A percentile compares a stretch with the other conserved stretches of the same genome.
These are phyloP conservation scores for Hypotaenidia philippensis DNA, from an alignment of 2,797 vertebrate species.

Conservation along the genomic window DNA sequence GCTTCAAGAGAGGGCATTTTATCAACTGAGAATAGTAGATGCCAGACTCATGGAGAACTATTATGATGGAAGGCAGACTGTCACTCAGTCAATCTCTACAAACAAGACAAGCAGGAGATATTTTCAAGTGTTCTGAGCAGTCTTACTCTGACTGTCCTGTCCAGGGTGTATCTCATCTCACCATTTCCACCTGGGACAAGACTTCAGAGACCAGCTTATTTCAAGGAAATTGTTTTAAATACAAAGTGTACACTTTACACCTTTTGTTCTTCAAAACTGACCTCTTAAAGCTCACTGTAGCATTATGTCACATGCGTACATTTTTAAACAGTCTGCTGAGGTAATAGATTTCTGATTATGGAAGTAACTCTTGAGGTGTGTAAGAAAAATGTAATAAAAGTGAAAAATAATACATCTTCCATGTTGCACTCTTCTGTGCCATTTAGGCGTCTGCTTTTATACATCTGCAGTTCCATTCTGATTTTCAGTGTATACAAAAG, in stretches of 20 bases:
- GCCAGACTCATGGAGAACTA: neutral
- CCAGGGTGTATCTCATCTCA: neutral
- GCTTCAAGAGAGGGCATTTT: neutral
- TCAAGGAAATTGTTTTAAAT: neutral
- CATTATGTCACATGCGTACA: neutral
- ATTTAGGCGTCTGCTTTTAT: neutral
- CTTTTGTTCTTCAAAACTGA: neutral
- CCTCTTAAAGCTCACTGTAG: neutral
- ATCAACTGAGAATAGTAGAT: neutral
- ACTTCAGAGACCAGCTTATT: neutral
- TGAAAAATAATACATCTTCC: neutral
- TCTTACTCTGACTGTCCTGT: neutral
- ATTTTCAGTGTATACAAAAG: neutral
- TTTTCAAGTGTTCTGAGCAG: neutral
- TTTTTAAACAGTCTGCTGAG: neutral
- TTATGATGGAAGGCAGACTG: neutral
- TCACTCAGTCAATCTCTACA: neutral
- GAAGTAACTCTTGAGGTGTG: accelerated
- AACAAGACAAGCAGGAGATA: neutral
- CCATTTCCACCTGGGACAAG: neutral
- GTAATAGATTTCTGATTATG: neutral
- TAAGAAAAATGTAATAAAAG: neutral
- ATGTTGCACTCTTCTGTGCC: neutral
- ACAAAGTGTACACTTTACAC: neutral
- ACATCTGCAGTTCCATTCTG: neutral